phyloP scores from a whole-genome alignment of 2,113 vertebrate genomes.

The Platysteira castanea region DNA sequence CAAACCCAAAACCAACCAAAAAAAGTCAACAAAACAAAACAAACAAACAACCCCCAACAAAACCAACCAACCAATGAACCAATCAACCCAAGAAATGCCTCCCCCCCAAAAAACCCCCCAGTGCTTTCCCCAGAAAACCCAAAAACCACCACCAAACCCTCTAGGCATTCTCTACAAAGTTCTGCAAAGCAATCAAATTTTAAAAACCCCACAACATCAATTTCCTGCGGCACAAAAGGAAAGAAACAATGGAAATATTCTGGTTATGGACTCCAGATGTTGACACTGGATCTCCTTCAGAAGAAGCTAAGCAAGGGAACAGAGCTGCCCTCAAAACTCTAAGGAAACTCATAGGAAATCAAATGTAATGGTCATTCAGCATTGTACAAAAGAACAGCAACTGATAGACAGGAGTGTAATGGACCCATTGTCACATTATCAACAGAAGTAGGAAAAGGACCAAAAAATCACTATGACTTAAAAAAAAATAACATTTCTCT shows the following conservation, averaged over 20 bases:
- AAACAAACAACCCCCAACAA: not conserved
- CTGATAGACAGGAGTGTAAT: not conserved
- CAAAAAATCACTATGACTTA: not conserved
- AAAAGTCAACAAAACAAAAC: not conserved
- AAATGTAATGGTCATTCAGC: not conserved
- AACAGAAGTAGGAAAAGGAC: not conserved
- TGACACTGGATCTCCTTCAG: not conserved
- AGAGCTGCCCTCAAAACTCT: not conserved
- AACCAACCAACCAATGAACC: not conserved
- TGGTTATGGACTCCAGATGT: not conserved
- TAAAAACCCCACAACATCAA: rapidly evolving
- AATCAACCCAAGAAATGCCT: not conserved
- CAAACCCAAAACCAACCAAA: not conserved
- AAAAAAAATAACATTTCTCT: not conserved
- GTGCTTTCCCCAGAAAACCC: rapidly evolving
- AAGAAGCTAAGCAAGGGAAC: not conserved
- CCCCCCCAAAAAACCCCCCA: rapidly evolving
- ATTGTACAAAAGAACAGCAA: not conserved
- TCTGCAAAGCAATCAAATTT: not conserved
- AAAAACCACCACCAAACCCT: not conserved
- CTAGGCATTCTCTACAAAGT: not conserved
- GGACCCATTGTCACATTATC: not conserved
- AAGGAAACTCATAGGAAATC: not conserved
- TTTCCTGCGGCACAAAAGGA: not conserved
- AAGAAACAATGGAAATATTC: not conserved